Evolutionary conservation across 2,888 invertebrate genomes (phyloP).

Genomic region (Stenichneumon culpator): DNA sequence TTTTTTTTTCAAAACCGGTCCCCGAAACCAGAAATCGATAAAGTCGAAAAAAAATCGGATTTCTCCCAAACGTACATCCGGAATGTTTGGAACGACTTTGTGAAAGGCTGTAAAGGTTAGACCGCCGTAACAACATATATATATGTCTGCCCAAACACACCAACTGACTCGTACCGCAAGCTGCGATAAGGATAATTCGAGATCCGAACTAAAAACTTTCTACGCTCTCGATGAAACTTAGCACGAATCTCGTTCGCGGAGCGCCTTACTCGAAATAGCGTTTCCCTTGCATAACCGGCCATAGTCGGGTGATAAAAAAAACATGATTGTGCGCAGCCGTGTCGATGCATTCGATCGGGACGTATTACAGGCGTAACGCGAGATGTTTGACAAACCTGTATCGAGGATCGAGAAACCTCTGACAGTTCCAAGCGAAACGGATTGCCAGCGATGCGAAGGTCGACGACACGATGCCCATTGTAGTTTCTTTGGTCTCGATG

Average conservation of each 20-base stretch:
- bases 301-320: not conserved
- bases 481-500: constrained; percentile 3
- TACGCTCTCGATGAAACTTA: not conserved
- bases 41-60: not conserved
- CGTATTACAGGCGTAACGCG: constrained; percentile 21
- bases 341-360: constrained; percentile 5
- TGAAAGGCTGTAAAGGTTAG: not conserved
- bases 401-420: constrained; percentile 76
- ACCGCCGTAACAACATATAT: no score
- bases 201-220: constrained; percentile 3
- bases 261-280: not conserved
- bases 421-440: constrained; percentile 78
- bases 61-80: not conserved
- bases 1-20: no score
- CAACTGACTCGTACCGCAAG: not conserved
- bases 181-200: not conserved
- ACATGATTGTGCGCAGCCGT: not conserved
- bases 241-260: constrained; percentile 10
- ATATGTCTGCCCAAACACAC: not conserved
- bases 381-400: constrained; percentile 73
- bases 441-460: constrained; percentile 76
- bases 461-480: constrained; percentile 77
- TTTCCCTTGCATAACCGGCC: not conserved
- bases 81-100: not conserved
- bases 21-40: not conserved